These are phyloP conservation scores for Perca flavescens DNA, from an alignment of 2,113 vertebrate species.

Conservation along the genomic window DNA sequence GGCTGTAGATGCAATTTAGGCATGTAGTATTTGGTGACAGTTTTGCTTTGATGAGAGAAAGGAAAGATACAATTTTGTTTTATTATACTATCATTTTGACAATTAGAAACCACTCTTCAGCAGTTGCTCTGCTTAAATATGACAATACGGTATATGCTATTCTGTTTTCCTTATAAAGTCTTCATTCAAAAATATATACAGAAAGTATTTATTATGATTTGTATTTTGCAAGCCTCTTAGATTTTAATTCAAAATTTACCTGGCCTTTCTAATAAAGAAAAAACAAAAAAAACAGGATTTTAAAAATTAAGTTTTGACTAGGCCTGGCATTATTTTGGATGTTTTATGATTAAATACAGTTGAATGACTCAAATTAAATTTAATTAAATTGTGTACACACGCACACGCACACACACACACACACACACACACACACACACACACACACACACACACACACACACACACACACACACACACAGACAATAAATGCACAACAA, in stretches of 20 bases:
- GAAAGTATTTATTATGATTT: background rate
- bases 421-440: background rate
- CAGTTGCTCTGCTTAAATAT: background rate
- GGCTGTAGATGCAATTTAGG: conserved; percentile 65
- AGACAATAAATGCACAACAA: conserved; percentile 66
- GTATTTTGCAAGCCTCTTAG: background rate
- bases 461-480: background rate
- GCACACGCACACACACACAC: background rate
- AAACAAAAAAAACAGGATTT: background rate
- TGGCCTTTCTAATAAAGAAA: background rate
- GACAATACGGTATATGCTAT: background rate
- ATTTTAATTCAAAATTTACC: background rate
- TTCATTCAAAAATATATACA: background rate
- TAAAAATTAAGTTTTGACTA: background rate
- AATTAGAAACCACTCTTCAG: background rate
- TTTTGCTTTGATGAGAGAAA: conserved; percentile 26
- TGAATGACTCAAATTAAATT: background rate
- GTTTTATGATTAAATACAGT: background rate
- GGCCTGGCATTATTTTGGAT: background rate
- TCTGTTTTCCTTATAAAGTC: background rate
- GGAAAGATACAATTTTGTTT: conserved; percentile 29
- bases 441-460: background rate
- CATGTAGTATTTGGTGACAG: conserved; percentile 43
- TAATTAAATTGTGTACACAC: background rate
- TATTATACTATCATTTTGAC: conserved; percentile 4